phyloP scores from a whole-genome alignment of 2,888 invertebrate species.

The Chymomyza fuscimana region DNA sequence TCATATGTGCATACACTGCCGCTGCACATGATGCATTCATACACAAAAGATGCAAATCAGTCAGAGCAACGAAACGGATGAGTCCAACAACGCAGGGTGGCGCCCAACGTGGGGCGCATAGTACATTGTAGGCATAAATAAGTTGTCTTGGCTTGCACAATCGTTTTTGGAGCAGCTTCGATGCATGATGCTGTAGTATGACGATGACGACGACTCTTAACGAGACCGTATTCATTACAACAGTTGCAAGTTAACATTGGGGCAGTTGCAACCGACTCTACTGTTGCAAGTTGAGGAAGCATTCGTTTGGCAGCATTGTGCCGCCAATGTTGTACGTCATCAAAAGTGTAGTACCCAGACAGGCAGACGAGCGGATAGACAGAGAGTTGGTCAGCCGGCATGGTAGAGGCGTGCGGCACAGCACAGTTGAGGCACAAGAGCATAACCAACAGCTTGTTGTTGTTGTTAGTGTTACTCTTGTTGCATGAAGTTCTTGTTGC shows the following conservation, averaged over 20 bases:
- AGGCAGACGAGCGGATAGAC: not conserved
- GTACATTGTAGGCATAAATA: conserved; percentile 58
- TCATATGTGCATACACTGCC: conserved; percentile 19
- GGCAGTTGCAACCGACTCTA: not conserved
- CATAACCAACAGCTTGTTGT: conserved; percentile 56
- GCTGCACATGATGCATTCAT: conserved; percentile 15
- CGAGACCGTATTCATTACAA: conserved; percentile 58
- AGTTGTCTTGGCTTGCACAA: conserved; percentile 55
- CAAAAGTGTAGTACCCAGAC: conserved; percentile 11
- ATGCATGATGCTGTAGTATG: no score
- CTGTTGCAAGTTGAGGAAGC: conserved; percentile 22
- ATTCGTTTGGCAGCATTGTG: conserved; percentile 4
- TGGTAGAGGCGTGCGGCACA: not conserved
- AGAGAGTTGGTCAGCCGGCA: not conserved
- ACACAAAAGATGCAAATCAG: conserved; percentile 65
- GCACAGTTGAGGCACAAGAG: conserved; percentile 44
- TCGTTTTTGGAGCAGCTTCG: conserved; percentile 10
- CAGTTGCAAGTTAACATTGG: conserved; percentile 11
- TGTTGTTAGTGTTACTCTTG: conserved; percentile 6
- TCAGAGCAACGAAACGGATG: conserved; percentile 33
- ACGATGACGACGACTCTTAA: conserved; percentile 27
- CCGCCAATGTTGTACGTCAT: conserved; percentile 47
- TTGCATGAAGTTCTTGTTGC: conserved; percentile 9
- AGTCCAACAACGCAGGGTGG: conserved; percentile 18
- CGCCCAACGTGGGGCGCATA: conserved; percentile 14